Conservation (phyloP, 2,113 vertebrate species). For the Callipepla squamata region DNA sequence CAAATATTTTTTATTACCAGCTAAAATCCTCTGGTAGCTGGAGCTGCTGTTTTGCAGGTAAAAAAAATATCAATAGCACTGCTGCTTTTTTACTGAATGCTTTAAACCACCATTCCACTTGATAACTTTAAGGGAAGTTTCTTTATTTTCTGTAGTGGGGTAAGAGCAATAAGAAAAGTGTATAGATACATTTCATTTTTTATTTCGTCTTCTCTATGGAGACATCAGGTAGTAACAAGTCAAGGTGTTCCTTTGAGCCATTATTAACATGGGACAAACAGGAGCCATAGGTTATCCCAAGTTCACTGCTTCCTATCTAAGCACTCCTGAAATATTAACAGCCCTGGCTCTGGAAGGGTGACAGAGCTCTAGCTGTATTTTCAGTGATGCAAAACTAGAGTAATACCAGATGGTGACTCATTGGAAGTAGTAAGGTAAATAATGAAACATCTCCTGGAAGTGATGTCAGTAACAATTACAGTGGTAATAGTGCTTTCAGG, state of each 20-base stretch:
- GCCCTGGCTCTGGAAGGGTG: neutral
- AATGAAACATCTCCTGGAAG: neutral
- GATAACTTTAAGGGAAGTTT: neutral
- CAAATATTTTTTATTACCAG: accelerated
- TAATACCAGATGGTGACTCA: neutral
- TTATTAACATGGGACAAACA: neutral
- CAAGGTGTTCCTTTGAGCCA: neutral
- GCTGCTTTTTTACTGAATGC: neutral
- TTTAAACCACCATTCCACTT: neutral
- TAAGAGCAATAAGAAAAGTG: neutral
- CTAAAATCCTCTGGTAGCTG: neutral
- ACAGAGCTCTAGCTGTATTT: neutral
- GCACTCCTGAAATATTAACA: neutral
- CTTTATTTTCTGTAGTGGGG: neutral
- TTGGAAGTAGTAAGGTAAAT: neutral
- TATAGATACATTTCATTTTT: neutral
- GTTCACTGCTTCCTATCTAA: neutral
- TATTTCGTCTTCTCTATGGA: neutral
- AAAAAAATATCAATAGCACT: neutral
- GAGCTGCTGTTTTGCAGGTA: neutral
- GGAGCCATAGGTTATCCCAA: neutral
- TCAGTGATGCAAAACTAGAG: neutral
- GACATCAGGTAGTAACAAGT: neutral
- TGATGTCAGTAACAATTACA: neutral
- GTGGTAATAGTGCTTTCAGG: neutral